Evolutionary conservation across 2,888 invertebrate species (phyloP).

Genomic region (Bellardia bayeri): DNA sequence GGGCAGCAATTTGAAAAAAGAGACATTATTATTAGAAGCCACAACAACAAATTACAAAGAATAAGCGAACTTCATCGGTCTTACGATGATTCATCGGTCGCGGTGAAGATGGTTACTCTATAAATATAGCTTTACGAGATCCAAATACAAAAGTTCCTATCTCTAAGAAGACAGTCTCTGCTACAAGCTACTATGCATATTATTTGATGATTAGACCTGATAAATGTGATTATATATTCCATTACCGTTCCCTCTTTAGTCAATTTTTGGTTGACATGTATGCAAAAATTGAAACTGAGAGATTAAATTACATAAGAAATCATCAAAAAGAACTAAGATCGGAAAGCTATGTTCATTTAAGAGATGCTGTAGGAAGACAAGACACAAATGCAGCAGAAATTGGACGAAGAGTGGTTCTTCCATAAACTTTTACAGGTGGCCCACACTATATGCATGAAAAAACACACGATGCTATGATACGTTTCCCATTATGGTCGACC

Average conservation of each 20-base stretch:
- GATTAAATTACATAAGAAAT: no score
- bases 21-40: constrained; percentile 30
- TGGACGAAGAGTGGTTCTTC: neutral
- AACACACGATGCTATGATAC: neutral
- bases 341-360: constrained; percentile 34
- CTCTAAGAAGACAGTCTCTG: no score
- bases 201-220: constrained; percentile 1
- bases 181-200: neutral
- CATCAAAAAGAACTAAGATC: neutral
- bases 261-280: constrained; percentile 47
- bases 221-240: no score
- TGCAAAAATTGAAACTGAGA: neutral
- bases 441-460: neutral
- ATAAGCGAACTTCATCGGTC: constrained; percentile 28
- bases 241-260: no score
- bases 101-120: constrained; percentile 35
- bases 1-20: constrained; percentile 10
- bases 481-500: no score
- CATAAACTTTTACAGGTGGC: neutral
- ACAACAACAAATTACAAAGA: constrained; percentile 24
- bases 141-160: neutral
- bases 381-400: neutral
- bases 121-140: constrained; percentile 7
- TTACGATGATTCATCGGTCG: no score
- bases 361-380: neutral